phyloP scores from a whole-genome alignment of 2,888 invertebrate species.

The Drosophila tanythrix region DNA sequence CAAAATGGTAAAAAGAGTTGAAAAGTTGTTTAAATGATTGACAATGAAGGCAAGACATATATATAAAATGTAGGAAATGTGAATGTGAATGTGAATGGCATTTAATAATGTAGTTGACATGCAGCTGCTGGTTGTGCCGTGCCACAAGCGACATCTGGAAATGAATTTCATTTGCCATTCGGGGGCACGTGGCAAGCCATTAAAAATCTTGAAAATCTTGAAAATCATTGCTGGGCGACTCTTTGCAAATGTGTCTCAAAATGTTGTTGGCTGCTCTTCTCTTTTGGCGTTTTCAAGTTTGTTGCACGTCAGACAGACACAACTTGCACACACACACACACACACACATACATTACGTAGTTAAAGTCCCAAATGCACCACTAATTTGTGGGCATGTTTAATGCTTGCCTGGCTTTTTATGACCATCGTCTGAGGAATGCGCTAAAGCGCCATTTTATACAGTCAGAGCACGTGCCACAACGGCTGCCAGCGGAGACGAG shows the following conservation, averaged over 20 bases:
- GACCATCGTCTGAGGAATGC: constrained; percentile 45
- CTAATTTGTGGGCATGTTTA: constrained; percentile 73
- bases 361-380: constrained; percentile 65
- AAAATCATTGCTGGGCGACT: neutral
- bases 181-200: neutral
- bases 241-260: constrained; percentile 39
- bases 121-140: neutral
- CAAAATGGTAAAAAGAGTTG: neutral
- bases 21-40: neutral
- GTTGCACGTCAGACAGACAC: constrained; percentile 58
- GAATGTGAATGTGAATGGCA: neutral
- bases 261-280: constrained; percentile 38
- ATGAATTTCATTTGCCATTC: constrained; percentile 4
- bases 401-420: constrained; percentile 57
- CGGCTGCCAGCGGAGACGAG: constrained; percentile 28
- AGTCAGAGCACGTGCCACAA: constrained; percentile 56
- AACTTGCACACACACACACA: constrained; percentile 22
- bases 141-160: neutral
- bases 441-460: constrained; percentile 32
- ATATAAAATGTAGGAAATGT: neutral
- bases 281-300: constrained; percentile 54
- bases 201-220: neutral
- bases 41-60: neutral
- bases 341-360: constrained; percentile 26
- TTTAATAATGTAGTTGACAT: neutral